phyloP scores from a whole-genome alignment of 2,797 vertebrate species.

The Myotis planiceps region DNA sequence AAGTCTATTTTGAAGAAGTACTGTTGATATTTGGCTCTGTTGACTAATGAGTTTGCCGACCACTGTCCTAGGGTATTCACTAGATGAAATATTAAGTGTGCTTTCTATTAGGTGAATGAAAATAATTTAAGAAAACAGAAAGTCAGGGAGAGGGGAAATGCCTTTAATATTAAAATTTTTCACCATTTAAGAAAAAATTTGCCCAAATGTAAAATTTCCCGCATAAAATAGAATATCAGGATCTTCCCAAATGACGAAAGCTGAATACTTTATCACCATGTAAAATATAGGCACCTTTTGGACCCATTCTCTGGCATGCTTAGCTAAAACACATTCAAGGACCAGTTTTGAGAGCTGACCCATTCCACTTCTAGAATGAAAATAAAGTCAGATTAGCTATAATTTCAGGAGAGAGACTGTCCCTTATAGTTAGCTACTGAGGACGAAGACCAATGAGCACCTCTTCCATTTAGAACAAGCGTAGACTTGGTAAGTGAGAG shows the following conservation, averaged over 20 bases:
- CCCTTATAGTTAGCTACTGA: not conserved
- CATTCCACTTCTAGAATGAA: not conserved
- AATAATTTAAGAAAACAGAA: slow-evolving; percentile 2
- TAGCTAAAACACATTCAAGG: not conserved
- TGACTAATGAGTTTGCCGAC: too few relatives aligned
- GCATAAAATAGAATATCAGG: not conserved
- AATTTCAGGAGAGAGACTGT: not conserved
- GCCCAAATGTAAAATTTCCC: not conserved
- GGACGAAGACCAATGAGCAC: not conserved
- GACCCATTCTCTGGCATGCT: not conserved
- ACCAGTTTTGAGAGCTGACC: not conserved
- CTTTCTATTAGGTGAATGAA: slow-evolving; percentile 20
- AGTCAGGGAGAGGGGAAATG: not conserved
- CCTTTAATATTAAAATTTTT: not conserved
- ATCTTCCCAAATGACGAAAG: not conserved
- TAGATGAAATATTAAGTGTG: not conserved
- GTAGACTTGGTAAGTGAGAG: not conserved
- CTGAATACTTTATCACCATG: not conserved
- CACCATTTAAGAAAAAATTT: not conserved
- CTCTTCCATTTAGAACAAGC: not conserved
- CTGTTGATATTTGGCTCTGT: too few relatives aligned
- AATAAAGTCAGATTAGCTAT: not conserved
- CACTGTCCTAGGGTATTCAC: not conserved
- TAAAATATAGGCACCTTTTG: not conserved
- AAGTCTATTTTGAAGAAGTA: too few relatives aligned